Conservation (phyloP, 2,888 invertebrate genomes). For the Calameuta idolon region DNA sequence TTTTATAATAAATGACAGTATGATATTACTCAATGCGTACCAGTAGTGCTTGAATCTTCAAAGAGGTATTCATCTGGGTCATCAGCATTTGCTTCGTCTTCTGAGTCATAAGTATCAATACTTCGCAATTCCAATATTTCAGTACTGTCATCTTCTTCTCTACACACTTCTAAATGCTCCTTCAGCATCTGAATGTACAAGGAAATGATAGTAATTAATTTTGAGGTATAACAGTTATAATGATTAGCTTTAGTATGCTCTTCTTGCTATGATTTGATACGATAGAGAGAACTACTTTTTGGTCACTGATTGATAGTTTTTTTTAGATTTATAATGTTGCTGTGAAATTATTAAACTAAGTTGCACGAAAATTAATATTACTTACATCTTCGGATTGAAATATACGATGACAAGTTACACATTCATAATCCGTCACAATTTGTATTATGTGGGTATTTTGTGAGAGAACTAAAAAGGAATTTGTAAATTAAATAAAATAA, state of each 20-base stretch:
- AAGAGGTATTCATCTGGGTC: constrained; percentile 27
- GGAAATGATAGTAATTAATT: not conserved
- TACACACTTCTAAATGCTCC: constrained; percentile 59
- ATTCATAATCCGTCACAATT: constrained; percentile 58
- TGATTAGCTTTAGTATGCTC: not conserved
- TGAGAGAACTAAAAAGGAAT: constrained; percentile 41
- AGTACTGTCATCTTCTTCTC: constrained; percentile 60
- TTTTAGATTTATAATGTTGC: not conserved
- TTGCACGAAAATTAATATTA: constrained; percentile 15
- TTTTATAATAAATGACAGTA: not conserved
- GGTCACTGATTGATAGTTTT: not conserved
- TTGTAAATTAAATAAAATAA: constrained; percentile 22
- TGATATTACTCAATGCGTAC: not conserved
- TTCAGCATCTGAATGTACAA: constrained; percentile 48
- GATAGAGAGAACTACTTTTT: not conserved
- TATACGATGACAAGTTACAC: constrained; percentile 60
- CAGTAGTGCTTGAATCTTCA: constrained; percentile 14
- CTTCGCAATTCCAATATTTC: constrained; percentile 53
- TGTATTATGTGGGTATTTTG: constrained; percentile 52
- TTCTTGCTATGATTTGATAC: not conserved
- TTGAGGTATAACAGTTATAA: not conserved
- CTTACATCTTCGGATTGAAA: constrained; percentile 58
- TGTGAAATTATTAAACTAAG: not conserved
- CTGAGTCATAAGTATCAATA: constrained; percentile 52
- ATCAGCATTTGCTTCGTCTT: constrained; percentile 48